Evolutionary conservation across 2,888 invertebrate species (phyloP).

Genomic region (Nasonovia ribisnigri): DNA sequence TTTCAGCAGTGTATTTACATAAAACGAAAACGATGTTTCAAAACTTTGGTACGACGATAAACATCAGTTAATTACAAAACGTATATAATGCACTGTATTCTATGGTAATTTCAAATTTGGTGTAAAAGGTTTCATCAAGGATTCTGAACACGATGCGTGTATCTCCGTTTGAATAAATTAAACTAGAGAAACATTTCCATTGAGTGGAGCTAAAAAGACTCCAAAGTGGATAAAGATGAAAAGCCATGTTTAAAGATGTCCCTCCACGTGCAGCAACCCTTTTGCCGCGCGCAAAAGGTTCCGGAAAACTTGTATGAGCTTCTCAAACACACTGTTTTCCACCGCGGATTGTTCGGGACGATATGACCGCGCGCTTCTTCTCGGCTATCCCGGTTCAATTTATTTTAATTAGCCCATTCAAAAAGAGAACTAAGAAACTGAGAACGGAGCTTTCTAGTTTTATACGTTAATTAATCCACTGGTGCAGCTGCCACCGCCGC

Average conservation of each 20-base stretch:
- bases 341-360: conserved; percentile 51
- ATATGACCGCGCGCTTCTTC: conserved; percentile 46
- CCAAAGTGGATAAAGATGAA: conserved; percentile 52
- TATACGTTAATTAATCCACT: conserved; percentile 60
- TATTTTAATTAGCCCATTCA: conserved; percentile 62
- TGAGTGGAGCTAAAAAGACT: conserved; percentile 25
- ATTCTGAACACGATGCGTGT: conserved; percentile 25
- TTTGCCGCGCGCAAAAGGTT: conserved; percentile 28
- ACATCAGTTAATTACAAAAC: conserved; percentile 54
- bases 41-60: conserved; percentile 51
- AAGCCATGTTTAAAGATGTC: conserved; percentile 54
- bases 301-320: conserved; percentile 46
- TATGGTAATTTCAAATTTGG: conserved; percentile 22
- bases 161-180: conserved; percentile 39
- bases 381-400: conserved; percentile 51
- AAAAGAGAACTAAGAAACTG: conserved; percentile 58
- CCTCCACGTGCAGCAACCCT: not conserved
- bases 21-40: conserved; percentile 46
- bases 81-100: not conserved
- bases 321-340: conserved; percentile 30
- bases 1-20: not conserved
- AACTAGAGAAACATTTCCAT: conserved; percentile 39
- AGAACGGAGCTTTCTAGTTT: conserved; percentile 47
- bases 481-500: not conserved
- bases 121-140: conserved; percentile 43